Conservation (phyloP, 64 coral and sea anemone genomes). For the Astreopora myriophthalma region DNA sequence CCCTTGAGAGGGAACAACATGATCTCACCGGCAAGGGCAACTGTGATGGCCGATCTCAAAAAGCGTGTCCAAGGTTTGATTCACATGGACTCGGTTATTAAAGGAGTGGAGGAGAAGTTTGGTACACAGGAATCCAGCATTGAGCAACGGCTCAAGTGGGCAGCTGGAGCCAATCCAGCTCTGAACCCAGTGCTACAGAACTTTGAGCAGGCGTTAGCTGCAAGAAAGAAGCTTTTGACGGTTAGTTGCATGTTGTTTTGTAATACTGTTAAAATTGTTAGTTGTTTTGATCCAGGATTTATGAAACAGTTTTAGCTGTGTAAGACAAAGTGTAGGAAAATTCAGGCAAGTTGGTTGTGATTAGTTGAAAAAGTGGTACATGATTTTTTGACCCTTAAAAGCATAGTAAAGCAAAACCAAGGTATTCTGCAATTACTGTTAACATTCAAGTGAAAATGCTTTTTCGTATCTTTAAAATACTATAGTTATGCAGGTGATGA, state of each 20-base stretch:
- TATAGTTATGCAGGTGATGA: too few species aligned
- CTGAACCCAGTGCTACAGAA: constrained; percentile 94
- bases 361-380: too few species aligned
- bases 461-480: too few species aligned
- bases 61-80: constrained; percentile 95
- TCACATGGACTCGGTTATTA: constrained; percentile 84
- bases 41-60: constrained; percentile 94
- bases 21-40: constrained; percentile 92
- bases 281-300: too few species aligned
- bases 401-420: too few species aligned
- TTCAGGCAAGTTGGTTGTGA: too few species aligned
- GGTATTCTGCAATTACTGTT: too few species aligned
- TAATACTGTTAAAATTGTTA: too few species aligned
- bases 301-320: too few species aligned
- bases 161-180: constrained; percentile 95
- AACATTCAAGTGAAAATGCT: too few species aligned
- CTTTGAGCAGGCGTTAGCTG: constrained; percentile 88
- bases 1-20: constrained; percentile 91
- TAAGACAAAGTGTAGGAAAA: too few species aligned
- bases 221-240: constrained; percentile 82
- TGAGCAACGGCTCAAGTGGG: constrained; percentile 98
- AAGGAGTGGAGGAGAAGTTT: constrained; percentile 87
- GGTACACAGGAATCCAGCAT: constrained; percentile 90
- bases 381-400: too few species aligned
- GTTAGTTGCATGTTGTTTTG: constrained; percentile 76